Conservation (phyloP, 2,113 vertebrate genomes). For the Rousettus leschenaultii region DNA sequence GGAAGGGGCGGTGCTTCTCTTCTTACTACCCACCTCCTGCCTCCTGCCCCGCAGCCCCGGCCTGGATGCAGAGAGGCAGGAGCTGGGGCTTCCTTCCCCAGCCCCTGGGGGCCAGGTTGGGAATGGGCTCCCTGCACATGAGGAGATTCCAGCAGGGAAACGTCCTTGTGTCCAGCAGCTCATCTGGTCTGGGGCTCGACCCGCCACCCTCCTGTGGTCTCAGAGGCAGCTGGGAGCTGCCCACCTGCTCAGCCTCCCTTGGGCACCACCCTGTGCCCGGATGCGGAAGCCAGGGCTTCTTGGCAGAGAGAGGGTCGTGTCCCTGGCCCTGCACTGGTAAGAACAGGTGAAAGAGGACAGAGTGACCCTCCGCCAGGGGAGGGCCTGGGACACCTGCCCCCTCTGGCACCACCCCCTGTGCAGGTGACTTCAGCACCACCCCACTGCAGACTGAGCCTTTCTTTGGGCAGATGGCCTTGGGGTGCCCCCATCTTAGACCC, state of each 20-base stretch:
- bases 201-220: not conserved
- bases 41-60: not conserved
- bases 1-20: not conserved
- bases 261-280: not conserved
- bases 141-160: not conserved
- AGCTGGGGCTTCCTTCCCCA: not conserved
- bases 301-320: not conserved
- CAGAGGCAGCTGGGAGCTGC: not conserved
- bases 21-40: not conserved
- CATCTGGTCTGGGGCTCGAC: too few species aligned
- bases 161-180: not conserved
- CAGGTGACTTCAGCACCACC: accelerated
- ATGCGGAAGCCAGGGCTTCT: not conserved
- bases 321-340: not conserved
- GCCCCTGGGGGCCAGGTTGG: accelerated
- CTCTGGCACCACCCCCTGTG: not conserved
- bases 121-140: not conserved
- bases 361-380: not conserved
- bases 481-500: not conserved
- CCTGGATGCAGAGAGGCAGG: not conserved
- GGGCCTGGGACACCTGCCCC: not conserved
- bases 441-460: not conserved
- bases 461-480: not conserved
- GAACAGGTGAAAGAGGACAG: too few species aligned
- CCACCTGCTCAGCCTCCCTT: not conserved